Base-by-base conservation (phyloP, 2,888 invertebrate genomes). In the Pyrrhia umbra region DNA sequence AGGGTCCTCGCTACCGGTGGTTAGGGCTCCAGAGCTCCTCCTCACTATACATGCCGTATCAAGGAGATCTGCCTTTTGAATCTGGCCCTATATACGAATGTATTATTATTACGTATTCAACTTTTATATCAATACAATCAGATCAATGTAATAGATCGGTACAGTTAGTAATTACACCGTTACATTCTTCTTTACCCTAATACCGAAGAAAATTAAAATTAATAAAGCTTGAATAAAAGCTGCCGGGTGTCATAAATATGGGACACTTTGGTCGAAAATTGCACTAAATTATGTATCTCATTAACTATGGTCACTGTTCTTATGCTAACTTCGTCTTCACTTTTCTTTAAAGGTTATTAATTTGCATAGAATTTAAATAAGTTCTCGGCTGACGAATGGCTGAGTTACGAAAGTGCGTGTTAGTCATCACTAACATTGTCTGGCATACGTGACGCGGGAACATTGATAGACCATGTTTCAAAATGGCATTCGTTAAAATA, bases 311-410 rank as follows among this genome's bases (percentile, higher is more conserved):
- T 37, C 34, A 15, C n/a, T n/a, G 13, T 37, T 68, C 43, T 15
- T n/a, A 37, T 34, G 27, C 46, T 51, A 42, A 45, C 16, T 55
- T 54, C 52, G 50, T 59, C 70, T 37, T 58, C 46, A 21, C 54
- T 58, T 69, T 74, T 75, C 57, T 75, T 61, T n/a, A 58, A 43
- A 68, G 46, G 47, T 62, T 39, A 55, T 51, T 34, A 50, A 77
- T 79, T 83, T 82, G 76, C 75, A 82, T 81, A 75, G 60, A 46
- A 79, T 77, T 79, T 75, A 68, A 77, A 82, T 80, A 72, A 56
- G 61, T 73, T 61, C 39, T 49, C 45, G 64, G 43, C 45, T 67
- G 68, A 55, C 63, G 60, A 56, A 52, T 68, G 57, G 49, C 47
- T 63, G 52, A 42, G 62, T 80, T 80, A 58, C 72, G 66, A 75